phyloP scores from a whole-genome alignment of 2,797 vertebrate species.

The Alfaro cultratus region DNA sequence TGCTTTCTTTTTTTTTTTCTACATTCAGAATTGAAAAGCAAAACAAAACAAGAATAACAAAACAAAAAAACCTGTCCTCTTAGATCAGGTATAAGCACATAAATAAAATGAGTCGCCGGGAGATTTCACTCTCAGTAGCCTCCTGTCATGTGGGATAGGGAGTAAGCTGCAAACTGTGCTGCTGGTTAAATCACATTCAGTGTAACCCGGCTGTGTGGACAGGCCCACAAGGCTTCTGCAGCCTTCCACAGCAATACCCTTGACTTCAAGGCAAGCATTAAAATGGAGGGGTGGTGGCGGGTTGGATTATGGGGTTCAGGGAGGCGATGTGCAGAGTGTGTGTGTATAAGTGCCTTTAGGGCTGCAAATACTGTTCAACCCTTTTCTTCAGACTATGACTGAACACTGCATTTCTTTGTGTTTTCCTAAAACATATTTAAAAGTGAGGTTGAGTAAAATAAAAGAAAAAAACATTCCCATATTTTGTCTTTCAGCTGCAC shows the following conservation, averaged over 20 bases:
- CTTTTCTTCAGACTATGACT: conserved; percentile 36
- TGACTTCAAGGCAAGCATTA: conserved; percentile 76
- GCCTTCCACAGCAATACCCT: conserved; percentile 66
- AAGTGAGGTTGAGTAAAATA: conserved; percentile 17
- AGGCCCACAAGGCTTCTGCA: conserved; percentile 70
- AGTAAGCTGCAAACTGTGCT: conserved; percentile 65
- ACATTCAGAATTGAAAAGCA: neutral
- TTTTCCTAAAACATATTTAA: conserved; percentile 4
- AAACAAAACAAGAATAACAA: neutral
- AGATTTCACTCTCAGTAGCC: conserved; percentile 54
- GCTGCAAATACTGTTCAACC: conserved; percentile 58
- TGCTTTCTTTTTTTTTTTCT: neutral
- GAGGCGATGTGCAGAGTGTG: conserved; percentile 43
- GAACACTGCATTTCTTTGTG: neutral
- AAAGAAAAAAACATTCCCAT: neutral
- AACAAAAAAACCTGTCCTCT: neutral
- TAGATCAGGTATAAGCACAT: neutral
- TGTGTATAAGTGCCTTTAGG: conserved; percentile 47
- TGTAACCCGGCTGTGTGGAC: conserved; percentile 62
- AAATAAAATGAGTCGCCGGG: conserved; percentile 43
- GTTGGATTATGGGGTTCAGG: conserved; percentile 65
- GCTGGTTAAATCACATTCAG: conserved; percentile 66
- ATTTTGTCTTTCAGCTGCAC: neutral
- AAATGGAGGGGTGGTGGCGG: conserved; percentile 72
- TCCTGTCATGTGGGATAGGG: conserved; percentile 69